phyloP scores from a whole-genome alignment of 2,797 vertebrate genomes.

The Anguilla megastoma region DNA sequence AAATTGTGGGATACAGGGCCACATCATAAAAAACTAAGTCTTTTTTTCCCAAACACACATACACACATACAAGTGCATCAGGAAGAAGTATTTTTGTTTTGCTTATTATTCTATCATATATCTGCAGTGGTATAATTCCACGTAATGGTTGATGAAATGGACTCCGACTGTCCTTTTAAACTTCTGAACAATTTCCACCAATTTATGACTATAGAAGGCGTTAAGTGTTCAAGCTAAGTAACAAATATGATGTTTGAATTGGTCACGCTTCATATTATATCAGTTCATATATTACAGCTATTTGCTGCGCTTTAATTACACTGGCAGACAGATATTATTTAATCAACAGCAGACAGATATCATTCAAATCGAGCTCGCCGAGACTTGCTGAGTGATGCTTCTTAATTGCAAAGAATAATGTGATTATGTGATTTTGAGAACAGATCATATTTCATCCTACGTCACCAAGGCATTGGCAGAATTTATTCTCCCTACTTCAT shows the following conservation, averaged over 20 bases:
- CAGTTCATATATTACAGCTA: not conserved
- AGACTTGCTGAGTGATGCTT: not conserved
- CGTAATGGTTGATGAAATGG: not conserved
- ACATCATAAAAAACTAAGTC: too few relatives aligned
- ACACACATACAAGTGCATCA: too few relatives aligned
- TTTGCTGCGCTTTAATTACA: not conserved
- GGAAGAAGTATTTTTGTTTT: too few relatives aligned
- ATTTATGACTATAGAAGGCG: not conserved
- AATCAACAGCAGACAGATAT: not conserved
- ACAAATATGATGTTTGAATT: not conserved
- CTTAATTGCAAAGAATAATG: conserved; percentile 13
- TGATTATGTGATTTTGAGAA: conserved; percentile 14
- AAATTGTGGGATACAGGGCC: too few relatives aligned
- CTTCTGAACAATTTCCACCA: not conserved
- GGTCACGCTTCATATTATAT: not conserved
- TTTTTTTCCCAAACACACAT: too few relatives aligned
- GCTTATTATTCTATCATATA: too few relatives aligned
- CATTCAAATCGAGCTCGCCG: not conserved
- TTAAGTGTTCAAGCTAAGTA: not conserved
- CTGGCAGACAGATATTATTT: not conserved
- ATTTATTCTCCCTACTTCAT: conserved; percentile 49
- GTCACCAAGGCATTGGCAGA: not conserved
- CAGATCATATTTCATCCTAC: conserved; percentile 1
- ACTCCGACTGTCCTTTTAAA: not conserved
- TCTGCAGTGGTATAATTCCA: not conserved